phyloP scores from a whole-genome alignment of 2,888 invertebrate genomes.

The Campoplex nolae region DNA sequence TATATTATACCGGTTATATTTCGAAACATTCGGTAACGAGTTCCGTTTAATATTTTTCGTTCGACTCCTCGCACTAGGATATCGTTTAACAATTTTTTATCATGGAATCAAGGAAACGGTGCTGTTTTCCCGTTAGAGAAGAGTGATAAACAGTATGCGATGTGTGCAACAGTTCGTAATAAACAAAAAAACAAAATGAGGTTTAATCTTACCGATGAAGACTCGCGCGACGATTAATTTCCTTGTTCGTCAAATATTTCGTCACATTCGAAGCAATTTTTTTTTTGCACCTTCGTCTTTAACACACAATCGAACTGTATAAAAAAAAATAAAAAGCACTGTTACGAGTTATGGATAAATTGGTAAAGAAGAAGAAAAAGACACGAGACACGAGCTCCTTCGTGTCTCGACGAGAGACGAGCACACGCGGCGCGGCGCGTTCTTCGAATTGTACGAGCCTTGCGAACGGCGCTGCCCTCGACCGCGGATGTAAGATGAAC shows the following conservation, averaged over 20 bases:
- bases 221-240: constrained; percentile 6
- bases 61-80: too few relatives aligned
- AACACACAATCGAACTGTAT: background rate
- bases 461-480: background rate
- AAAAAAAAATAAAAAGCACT: background rate
- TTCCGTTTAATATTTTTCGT: too few relatives aligned
- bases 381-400: background rate
- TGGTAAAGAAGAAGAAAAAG: background rate
- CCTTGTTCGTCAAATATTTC: constrained; percentile 7
- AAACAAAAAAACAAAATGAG: background rate
- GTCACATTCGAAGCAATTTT: background rate
- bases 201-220: constrained; percentile 11
- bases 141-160: too few relatives aligned
- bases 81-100: background rate
- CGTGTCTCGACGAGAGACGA: constrained; percentile 4
- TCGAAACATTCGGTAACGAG: too few relatives aligned
- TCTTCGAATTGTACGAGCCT: constrained; percentile 14
- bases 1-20: too few relatives aligned
- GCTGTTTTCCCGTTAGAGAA: too few relatives aligned
- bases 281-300: background rate
- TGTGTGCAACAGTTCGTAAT: background rate
- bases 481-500: background rate
- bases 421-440: constrained; percentile 3
- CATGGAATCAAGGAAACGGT: background rate
- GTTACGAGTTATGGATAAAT: background rate